phyloP scores from a whole-genome alignment of 2,888 invertebrate genomes.

The Ichneumoninae sp. region DNA sequence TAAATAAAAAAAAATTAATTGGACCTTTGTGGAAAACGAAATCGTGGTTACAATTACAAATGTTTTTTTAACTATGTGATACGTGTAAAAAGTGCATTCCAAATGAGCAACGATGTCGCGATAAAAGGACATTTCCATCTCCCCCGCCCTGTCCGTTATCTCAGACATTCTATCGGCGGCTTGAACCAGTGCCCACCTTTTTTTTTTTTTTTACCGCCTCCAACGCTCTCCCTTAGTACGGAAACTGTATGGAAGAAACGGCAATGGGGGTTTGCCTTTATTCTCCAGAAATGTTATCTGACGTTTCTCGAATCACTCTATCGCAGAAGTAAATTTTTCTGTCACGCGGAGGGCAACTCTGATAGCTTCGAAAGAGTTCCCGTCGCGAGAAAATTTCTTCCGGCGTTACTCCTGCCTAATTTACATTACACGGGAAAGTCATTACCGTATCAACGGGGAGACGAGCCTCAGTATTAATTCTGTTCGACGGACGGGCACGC shows the following conservation, averaged over 20 bases:
- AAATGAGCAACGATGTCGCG: constrained; percentile 15
- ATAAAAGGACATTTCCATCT: constrained; percentile 9
- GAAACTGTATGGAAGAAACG: background rate
- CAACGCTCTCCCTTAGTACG: background rate
- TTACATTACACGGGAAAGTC: constrained; percentile 34
- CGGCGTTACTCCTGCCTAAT: background rate
- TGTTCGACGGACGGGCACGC: constrained; percentile 33
- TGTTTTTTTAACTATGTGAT: background rate
- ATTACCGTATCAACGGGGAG: constrained; percentile 29
- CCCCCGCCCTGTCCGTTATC: constrained; percentile 7
- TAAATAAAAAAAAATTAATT: no score
- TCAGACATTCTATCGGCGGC: background rate
- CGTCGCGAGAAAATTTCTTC: constrained; percentile 6
- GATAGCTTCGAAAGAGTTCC: constrained; percentile 7
- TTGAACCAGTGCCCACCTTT: constrained; percentile 14
- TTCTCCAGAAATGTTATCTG: background rate
- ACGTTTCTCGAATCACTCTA: background rate
- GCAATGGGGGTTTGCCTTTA: background rate
- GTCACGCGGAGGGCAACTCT: background rate
- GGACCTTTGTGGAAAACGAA: no score
- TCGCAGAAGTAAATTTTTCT: background rate
- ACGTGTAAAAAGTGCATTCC: constrained; percentile 1
- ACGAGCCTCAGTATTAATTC: constrained; percentile 31
- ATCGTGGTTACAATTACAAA: no score
- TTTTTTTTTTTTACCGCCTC: background rate